Percentiles rank a stretch among this genome's conserved stretches.
Conservation (phyloP, 2,113 vertebrate genomes). For the Heterochromis multidens region DNA sequence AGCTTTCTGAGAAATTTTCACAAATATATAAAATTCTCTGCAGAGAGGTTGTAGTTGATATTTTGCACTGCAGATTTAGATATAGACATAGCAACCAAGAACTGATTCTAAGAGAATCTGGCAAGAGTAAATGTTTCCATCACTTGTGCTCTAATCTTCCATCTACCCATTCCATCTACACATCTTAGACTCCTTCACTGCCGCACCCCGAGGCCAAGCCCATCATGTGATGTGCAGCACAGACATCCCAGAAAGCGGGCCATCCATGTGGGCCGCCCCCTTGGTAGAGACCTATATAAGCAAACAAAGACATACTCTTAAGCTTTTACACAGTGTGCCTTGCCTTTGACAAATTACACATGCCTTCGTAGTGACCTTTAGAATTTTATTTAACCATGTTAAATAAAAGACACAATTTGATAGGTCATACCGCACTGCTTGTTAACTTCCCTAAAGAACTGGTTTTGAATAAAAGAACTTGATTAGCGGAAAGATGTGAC, state of each 20-base stretch:
- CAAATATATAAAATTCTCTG: background rate
- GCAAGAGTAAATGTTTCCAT: slow-evolving; percentile 28
- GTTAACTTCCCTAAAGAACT: background rate
- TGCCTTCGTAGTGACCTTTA: slow-evolving; percentile 13
- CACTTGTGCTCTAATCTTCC: slow-evolving; percentile 33
- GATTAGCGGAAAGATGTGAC: background rate
- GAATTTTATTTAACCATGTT: slow-evolving; percentile 4
- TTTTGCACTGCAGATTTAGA: background rate
- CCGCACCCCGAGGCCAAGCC: slow-evolving; percentile 58
- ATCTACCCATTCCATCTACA: slow-evolving; percentile 21
- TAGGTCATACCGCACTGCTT: background rate
- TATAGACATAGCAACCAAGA: background rate
- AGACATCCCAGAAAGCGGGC: slow-evolving; percentile 56
- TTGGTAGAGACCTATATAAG: slow-evolving; percentile 65
- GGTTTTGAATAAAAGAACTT: background rate
- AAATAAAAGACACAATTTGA: background rate
- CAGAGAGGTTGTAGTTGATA: background rate
- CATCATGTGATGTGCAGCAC: slow-evolving; percentile 60
- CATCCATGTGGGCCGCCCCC: slow-evolving; percentile 41
- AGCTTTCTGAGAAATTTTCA: background rate
- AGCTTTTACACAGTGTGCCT: background rate
- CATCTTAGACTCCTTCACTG: slow-evolving; percentile 46
- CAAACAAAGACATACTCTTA: slow-evolving; percentile 56
- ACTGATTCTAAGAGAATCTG: slow-evolving; percentile 35
- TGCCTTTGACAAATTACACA: slow-evolving; percentile 29